Evolutionary conservation across 2,797 vertebrate genomes (phyloP).

Genomic region (Melanotaenia nigrans): DNA sequence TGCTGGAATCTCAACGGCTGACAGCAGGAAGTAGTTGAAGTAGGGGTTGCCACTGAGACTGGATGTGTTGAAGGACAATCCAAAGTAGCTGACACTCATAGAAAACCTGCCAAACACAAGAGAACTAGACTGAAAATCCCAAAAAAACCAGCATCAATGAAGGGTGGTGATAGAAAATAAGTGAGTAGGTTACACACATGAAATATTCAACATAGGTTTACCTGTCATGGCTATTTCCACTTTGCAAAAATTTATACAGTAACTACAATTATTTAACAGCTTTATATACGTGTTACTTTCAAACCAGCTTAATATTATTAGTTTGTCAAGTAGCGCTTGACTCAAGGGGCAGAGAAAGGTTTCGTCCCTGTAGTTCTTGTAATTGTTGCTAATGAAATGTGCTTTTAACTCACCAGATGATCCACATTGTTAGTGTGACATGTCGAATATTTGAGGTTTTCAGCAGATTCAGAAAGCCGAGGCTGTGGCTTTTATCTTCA

Average conservation of each 20-base stretch:
- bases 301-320: background rate
- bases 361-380: background rate
- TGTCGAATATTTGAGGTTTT: constrained; percentile 50
- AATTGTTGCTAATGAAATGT: background rate
- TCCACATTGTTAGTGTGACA: constrained; percentile 52
- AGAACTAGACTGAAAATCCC: background rate
- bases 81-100: constrained; percentile 34
- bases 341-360: background rate
- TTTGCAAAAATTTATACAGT: background rate
- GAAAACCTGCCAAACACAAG: constrained; percentile 59
- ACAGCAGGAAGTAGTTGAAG: constrained; percentile 58
- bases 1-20: constrained; percentile 43
- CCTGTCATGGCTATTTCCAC: background rate
- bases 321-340: background rate
- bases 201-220: background rate
- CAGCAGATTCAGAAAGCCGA: constrained; percentile 55
- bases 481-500: constrained; percentile 23
- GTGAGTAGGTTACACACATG: background rate
- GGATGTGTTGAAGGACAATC: constrained; percentile 61
- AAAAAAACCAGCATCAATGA: no score
- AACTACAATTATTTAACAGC: background rate
- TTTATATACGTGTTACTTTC: background rate
- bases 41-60: constrained; percentile 54
- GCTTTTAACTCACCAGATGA: constrained; percentile 57
- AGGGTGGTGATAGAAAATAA: background rate